Evolutionary conservation across 2,888 invertebrate species (phyloP).

Genomic region (Athrips mouffetella): DNA sequence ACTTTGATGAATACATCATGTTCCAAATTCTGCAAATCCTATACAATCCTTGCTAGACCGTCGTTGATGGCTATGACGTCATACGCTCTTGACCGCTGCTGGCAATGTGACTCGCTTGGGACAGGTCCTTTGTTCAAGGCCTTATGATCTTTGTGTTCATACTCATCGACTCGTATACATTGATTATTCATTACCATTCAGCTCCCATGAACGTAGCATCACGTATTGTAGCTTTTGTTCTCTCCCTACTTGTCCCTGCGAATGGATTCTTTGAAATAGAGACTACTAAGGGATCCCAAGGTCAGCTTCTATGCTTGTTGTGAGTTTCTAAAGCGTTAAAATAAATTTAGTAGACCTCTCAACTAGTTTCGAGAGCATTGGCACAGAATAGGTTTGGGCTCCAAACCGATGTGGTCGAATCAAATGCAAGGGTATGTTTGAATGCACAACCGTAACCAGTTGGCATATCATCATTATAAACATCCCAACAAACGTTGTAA

Average conservation of each 20-base stretch:
- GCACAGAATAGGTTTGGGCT: too few relatives aligned
- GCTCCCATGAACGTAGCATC: not conserved
- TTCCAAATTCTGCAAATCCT: not conserved
- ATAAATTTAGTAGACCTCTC: too few relatives aligned
- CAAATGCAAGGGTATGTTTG: too few relatives aligned
- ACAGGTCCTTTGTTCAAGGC: conserved; percentile 13
- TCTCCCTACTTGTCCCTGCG: not conserved
- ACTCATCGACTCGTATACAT: not conserved
- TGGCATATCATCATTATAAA: too few relatives aligned
- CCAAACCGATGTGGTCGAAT: too few relatives aligned
- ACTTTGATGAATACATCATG: not conserved
- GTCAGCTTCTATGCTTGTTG: not conserved
- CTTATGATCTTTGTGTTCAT: not conserved
- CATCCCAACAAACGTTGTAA: too few relatives aligned
- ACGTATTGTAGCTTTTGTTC: not conserved
- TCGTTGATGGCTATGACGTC: conserved; percentile 10
- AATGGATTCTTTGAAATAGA: not conserved
- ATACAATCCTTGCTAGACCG: not conserved
- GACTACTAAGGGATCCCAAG: not conserved
- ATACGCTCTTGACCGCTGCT: conserved; percentile 13
- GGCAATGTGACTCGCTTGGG: conserved; percentile 2
- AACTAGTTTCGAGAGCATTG: too few relatives aligned
- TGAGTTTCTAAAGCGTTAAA: not conserved
- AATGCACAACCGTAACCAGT: too few relatives aligned
- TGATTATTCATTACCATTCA: conserved; percentile 4